These are phyloP conservation scores for Parascotia fuliginaria DNA, from an alignment of 2,888 invertebrate genomes.

Conservation along the genomic window DNA sequence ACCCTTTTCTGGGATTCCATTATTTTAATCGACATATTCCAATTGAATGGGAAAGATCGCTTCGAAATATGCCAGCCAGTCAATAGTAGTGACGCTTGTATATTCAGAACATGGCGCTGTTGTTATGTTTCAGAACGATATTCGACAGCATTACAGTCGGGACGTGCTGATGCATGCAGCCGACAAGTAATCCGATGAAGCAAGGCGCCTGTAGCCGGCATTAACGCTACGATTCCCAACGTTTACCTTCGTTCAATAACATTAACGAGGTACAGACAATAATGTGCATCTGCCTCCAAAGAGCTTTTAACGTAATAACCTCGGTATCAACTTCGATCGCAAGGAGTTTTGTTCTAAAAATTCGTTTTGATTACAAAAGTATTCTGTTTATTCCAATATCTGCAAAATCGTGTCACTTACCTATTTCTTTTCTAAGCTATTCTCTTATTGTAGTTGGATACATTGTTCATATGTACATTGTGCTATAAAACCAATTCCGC, in stretches of 20 bases:
- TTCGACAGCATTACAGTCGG: constrained; percentile 65
- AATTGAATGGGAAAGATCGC: constrained; percentile 33
- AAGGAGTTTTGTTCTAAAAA: constrained; percentile 5
- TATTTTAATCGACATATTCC: constrained; percentile 23
- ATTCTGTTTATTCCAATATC: neutral
- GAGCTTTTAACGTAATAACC: constrained; percentile 22
- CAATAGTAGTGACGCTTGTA: constrained; percentile 37
- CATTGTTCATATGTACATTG: constrained; percentile 56
- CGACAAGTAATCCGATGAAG: constrained; percentile 46
- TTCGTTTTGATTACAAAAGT: too few relatives aligned
- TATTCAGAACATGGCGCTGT: constrained; percentile 49
- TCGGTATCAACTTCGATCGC: constrained; percentile 15
- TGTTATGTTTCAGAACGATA: constrained; percentile 61
- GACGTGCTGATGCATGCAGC: constrained; percentile 71
- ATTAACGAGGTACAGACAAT: constrained; percentile 8
- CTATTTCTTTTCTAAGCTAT: constrained; percentile 43
- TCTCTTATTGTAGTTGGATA: constrained; percentile 44
- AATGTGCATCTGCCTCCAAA: neutral
- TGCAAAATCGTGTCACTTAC: constrained; percentile 3
- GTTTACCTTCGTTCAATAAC: constrained; percentile 36
- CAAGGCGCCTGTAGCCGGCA: constrained; percentile 27
- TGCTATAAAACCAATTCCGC: constrained; percentile 73
- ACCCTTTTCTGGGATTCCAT: constrained; percentile 26
- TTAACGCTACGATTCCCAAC: constrained; percentile 32
- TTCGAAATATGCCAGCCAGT: constrained; percentile 26